Percentiles rank a stretch among this genome's conserved stretches.
These are phyloP conservation scores for Lethenteron camtschaticum DNA, from an alignment of 2,113 vertebrate species.

Conservation along the genomic window DNA sequence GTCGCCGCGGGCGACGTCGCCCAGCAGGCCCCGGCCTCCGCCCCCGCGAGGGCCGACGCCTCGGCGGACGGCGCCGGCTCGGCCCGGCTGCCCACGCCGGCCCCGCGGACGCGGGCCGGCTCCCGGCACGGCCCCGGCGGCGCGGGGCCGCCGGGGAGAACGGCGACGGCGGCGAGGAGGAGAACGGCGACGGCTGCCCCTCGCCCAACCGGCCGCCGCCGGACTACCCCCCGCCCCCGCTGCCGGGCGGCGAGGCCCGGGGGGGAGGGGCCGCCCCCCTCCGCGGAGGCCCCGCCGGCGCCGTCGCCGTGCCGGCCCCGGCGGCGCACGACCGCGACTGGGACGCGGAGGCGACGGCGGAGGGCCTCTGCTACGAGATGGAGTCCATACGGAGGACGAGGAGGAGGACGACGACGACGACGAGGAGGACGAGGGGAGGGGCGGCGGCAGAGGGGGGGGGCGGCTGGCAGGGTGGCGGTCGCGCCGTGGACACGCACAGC, in stretches of 20 bases:
- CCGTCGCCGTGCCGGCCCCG: no score
- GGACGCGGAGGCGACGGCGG: slow-evolving; percentile 24
- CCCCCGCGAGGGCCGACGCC: slow-evolving; percentile 21
- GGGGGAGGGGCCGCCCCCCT: slow-evolving; percentile 27
- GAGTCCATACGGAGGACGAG: no score
- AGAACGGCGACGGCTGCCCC: slow-evolving; percentile 35
- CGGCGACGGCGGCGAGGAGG: slow-evolving; percentile 17
- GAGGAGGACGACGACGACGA: background rate
- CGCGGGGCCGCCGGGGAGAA: slow-evolving; percentile 15
- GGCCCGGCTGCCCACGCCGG: slow-evolving; percentile 11
- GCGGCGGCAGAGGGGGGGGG: slow-evolving; percentile 10
- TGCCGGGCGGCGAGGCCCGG: slow-evolving; percentile 34
- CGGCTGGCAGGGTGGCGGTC: slow-evolving; percentile 7
- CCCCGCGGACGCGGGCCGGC: slow-evolving; percentile 34
- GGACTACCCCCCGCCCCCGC: slow-evolving; percentile 49
- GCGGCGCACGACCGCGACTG: slow-evolving; percentile 22
- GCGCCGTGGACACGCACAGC: slow-evolving; percentile 11
- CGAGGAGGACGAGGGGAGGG: fast-evolving
- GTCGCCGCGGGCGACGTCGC: slow-evolving; percentile 44
- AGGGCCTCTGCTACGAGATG: slow-evolving; percentile 18
- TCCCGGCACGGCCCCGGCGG: slow-evolving; percentile 16
- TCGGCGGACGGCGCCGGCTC: slow-evolving; percentile 11
- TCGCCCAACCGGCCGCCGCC: slow-evolving; percentile 46
- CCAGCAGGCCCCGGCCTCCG: slow-evolving; percentile 35
- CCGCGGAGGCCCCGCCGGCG: slow-evolving; percentile 5